Conservation (phyloP, 2,888 invertebrate species). For the Ophion costatus region DNA sequence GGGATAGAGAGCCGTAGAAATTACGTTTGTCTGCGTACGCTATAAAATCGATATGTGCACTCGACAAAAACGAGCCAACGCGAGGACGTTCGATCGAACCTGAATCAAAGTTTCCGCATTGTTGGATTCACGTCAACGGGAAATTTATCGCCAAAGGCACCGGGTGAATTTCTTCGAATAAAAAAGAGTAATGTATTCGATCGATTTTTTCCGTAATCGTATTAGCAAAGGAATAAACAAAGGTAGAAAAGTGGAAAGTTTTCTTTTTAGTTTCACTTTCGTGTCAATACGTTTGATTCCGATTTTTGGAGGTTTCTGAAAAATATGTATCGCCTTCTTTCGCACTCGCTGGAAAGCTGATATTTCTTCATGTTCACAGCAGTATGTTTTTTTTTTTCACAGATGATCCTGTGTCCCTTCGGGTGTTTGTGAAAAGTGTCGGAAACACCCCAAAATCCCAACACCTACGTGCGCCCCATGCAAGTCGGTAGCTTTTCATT, state of each 20-base stretch:
- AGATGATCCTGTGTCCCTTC: conserved; percentile 23
- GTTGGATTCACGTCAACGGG: neutral
- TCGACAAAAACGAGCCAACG: conserved; percentile 78
- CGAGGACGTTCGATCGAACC: conserved; percentile 77
- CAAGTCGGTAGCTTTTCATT: conserved; percentile 74
- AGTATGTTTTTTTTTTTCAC: conserved; percentile 12
- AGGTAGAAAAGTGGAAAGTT: neutral
- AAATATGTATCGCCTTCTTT: neutral
- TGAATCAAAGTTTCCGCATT: conserved; percentile 70
- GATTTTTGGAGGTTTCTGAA: too few relatives aligned
- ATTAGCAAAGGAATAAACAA: neutral
- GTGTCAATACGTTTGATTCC: too few relatives aligned
- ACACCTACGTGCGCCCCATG: conserved; percentile 75
- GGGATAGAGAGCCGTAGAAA: conserved; percentile 34
- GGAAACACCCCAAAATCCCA: conserved; percentile 76
- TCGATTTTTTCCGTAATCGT: neutral
- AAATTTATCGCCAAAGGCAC: neutral
- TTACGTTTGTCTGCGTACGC: conserved; percentile 58
- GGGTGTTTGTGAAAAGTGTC: conserved; percentile 71
- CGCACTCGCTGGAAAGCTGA: neutral
- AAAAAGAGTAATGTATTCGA: neutral
- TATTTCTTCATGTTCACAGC: conserved; percentile 3
- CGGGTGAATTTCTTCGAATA: neutral
- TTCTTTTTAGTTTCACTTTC: neutral
- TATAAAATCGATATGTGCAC: conserved; percentile 80